Base-by-base conservation (phyloP, 2,888 invertebrate species). In the Dynastes grantii region DNA sequence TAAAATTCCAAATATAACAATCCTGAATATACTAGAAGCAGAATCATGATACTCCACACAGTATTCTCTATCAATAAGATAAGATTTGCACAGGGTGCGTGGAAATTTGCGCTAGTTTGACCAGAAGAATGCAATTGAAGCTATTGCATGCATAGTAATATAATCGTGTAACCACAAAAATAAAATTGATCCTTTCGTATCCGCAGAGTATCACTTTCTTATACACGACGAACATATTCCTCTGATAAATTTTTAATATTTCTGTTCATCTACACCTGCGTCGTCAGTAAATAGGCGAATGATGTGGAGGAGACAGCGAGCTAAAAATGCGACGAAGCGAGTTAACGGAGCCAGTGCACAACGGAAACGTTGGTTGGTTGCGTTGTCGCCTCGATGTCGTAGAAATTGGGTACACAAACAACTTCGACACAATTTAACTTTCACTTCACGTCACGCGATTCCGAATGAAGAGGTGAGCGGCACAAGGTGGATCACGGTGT, bases 361-460 rank as follows among this genome's bases (percentile, higher is more conserved):
- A 51, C 51, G 51, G 68, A 51, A 68, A 51, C 49, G 51, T 27
- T 40, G 45, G 51, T 27, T 40, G 45, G 22, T 27, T 61, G 22
- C 37, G 55, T 29, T 53, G 49, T 75, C 73, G 73, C 61, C 73
- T 63, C 45, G 40, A 27, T 75, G 73, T 75, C 73, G 73, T 45
- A 63, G 73, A 45, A 75, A 75, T 75, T 61, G 73, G 40, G 73
- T 61, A 75, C 73, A 75, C 73, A 75, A 75, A 75, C 73, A 61
- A 61, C 73, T 22, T 75, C 73, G 73, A 49, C 73, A 75, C 73
- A 75, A 75, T 61, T 75, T 75, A 75, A 75, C 73, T 75, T 75
- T 75, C 73, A 75, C 73, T 75, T 75, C 73, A 75, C 73, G 61
- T 61, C 73, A 27, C 40, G 13, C 45, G 73, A 75, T 29, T 75